These are phyloP conservation scores for Sebastes hubbsi DNA, from an alignment of 2,797 vertebrate species.

Conservation along the genomic window DNA sequence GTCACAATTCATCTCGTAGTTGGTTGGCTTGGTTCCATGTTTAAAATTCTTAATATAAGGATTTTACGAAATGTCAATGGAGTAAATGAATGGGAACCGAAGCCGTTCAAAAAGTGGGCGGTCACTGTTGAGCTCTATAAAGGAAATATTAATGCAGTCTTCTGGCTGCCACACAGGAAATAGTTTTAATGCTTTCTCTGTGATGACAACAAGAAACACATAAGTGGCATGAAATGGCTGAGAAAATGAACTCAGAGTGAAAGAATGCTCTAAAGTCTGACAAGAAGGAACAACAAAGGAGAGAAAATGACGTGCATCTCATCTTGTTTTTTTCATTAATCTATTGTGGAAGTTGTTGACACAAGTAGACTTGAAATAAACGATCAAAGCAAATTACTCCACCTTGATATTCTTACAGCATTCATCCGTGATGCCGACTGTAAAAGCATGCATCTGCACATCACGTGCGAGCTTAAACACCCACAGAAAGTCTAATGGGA, in stretches of 20 bases:
- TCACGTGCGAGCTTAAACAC: conserved; percentile 54
- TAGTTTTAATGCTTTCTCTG: conserved; percentile 25
- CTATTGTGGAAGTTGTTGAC: conserved; percentile 23
- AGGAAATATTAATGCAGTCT: not conserved
- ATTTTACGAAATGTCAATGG: too few relatives aligned
- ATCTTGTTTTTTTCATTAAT: conserved; percentile 16
- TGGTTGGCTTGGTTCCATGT: too few relatives aligned
- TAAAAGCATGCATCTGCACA: conserved; percentile 47
- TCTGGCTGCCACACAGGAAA: conserved; percentile 34
- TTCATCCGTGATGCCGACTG: conserved; percentile 32
- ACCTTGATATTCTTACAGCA: conserved; percentile 20
- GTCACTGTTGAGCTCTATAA: too few relatives aligned
- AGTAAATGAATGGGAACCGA: too few relatives aligned
- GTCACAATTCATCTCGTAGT: too few relatives aligned
- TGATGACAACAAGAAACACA: conserved; percentile 49
- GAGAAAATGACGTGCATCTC: conserved; percentile 18
- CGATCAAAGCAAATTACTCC: conserved; percentile 32
- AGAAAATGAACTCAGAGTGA: conserved; percentile 49
- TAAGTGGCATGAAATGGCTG: conserved; percentile 36
- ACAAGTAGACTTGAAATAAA: conserved; percentile 40
- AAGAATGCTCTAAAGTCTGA: conserved; percentile 58
- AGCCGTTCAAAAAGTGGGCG: too few relatives aligned
- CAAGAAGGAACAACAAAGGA: conserved; percentile 39
- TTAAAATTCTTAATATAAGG: too few relatives aligned
- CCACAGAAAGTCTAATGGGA: conserved; percentile 59